phyloP scores from a whole-genome alignment of 2,797 vertebrate genomes.

The Helostoma temminkii region DNA sequence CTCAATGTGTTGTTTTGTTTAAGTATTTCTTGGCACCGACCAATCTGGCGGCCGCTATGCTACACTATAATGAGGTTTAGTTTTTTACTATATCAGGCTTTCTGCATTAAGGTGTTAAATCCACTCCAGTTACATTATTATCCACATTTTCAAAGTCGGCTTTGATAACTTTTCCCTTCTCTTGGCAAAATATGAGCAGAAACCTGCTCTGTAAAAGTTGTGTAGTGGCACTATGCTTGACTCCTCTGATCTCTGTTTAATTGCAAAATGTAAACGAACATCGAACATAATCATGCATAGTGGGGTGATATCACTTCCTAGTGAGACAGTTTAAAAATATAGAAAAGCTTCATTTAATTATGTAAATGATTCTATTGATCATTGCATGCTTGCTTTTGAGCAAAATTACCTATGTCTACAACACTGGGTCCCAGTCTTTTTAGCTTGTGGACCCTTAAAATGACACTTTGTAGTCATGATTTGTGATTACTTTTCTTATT shows the following conservation, averaged over 20 bases:
- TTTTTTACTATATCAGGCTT: slow-evolving; percentile 33
- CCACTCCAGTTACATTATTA: slow-evolving; percentile 6
- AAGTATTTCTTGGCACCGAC: slow-evolving; percentile 64
- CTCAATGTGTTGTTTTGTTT: slow-evolving; percentile 71
- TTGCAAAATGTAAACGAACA: background rate
- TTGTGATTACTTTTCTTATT: too few relatives aligned
- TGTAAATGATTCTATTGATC: background rate
- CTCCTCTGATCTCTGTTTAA: background rate
- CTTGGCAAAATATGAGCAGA: slow-evolving; percentile 11
- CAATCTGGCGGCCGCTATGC: slow-evolving; percentile 18
- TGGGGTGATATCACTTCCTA: background rate
- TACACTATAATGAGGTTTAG: slow-evolving; percentile 23
- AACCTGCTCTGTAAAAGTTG: background rate
- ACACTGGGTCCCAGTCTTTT: background rate
- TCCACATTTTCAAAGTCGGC: background rate
- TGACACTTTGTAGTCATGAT: background rate
- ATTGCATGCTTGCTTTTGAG: background rate
- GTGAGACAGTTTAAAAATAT: background rate
- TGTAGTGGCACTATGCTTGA: background rate
- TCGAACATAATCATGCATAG: background rate
- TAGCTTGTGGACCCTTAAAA: background rate
- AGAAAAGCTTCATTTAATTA: background rate
- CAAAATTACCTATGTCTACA: background rate
- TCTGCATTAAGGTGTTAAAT: slow-evolving; percentile 52
- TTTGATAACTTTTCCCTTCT: slow-evolving; percentile 11